Percentiles rank a stretch among this genome's conserved stretches.
Conservation (phyloP, 1,140 invertebrate genomes). For the Theocolax elegans region DNA sequence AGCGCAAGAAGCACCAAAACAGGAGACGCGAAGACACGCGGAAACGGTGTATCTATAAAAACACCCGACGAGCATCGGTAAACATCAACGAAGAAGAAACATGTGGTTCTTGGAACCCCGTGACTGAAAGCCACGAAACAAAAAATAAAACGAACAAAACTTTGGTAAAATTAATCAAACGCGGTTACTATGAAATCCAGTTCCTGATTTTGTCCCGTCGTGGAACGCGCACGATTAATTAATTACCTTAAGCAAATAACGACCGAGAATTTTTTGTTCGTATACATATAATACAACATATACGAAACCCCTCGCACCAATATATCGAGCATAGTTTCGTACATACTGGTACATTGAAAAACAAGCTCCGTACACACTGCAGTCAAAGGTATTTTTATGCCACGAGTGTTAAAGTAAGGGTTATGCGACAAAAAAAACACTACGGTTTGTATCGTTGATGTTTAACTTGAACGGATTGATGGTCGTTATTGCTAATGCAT, state of each 20-base stretch:
- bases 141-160: neutral
- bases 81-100: neutral
- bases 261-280: neutral
- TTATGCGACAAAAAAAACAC: too few relatives aligned
- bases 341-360: too few relatives aligned
- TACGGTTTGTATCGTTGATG: too few relatives aligned
- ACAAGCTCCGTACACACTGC: too few relatives aligned
- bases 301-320: too few relatives aligned
- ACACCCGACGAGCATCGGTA: neutral
- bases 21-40: neutral
- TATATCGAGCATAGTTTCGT: neutral
- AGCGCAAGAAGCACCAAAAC: neutral
- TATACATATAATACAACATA: too few relatives aligned
- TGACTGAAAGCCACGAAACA: neutral
- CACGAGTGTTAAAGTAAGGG: too few relatives aligned
- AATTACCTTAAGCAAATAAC: slow-evolving; percentile 21
- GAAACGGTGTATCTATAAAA: too few relatives aligned
- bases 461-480: too few relatives aligned
- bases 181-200: too few relatives aligned
- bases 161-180: slow-evolving; percentile 17
- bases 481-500: too few relatives aligned
- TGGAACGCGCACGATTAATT: neutral
- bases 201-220: neutral
- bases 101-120: neutral
- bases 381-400: too few relatives aligned